Conservation (phyloP, 2,888 invertebrate species). For the Gymnoscelis rufifasciata region DNA sequence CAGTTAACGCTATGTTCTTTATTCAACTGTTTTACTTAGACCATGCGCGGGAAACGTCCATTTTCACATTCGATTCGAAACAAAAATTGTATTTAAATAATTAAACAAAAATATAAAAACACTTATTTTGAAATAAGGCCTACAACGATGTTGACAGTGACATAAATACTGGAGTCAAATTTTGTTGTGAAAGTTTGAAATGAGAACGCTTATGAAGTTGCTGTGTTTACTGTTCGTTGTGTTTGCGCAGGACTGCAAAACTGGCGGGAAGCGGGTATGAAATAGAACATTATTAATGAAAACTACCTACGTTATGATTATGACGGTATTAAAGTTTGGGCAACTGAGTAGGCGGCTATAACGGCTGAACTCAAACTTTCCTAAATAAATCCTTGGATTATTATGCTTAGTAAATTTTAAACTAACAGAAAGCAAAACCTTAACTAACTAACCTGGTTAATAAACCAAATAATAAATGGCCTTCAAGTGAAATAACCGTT, state of each 20-base stretch:
- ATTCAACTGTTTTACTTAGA: constrained; percentile 20
- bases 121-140: constrained; percentile 4
- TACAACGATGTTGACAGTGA: not conserved
- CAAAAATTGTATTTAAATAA: not conserved
- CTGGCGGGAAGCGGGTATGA: constrained; percentile 56
- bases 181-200: constrained; percentile 1
- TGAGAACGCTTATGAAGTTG: constrained; percentile 26
- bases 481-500: no score
- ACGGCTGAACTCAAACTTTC: no score
- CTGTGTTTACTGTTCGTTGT: constrained; percentile 30
- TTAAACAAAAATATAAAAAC: no score
- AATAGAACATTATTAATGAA: not conserved
- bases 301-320: no score
- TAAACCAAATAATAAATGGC: no score
- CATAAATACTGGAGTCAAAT: not conserved
- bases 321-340: no score
- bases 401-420: no score
- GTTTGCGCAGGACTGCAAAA: constrained; percentile 58
- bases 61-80: not conserved
- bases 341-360: no score
- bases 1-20: constrained; percentile 41
- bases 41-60: constrained; percentile 9
- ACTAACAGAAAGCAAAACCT: no score
- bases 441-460: no score
- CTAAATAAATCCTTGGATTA: no score